Evolutionary conservation across 2,113 vertebrate species (phyloP).

Genomic region (Pachycephala philippinensis): DNA sequence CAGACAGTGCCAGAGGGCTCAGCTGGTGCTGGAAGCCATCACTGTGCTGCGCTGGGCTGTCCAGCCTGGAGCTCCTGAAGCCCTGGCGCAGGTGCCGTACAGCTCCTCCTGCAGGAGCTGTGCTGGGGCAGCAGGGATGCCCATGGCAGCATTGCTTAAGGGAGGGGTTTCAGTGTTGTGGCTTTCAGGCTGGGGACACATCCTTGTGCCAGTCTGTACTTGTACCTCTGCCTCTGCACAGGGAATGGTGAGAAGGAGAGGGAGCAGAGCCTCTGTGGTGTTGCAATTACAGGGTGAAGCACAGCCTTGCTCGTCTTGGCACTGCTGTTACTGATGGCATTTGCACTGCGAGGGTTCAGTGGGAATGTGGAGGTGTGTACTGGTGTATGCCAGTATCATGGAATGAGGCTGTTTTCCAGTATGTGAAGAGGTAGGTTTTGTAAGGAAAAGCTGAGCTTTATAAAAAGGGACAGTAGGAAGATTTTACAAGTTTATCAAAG

Average conservation of each 20-base stretch:
- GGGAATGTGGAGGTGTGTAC: neutral
- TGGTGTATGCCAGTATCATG: fast-evolving
- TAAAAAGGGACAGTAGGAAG: neutral
- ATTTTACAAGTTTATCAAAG: neutral
- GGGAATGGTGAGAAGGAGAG: neutral
- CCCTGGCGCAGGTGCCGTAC: fast-evolving
- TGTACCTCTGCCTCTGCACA: fast-evolving
- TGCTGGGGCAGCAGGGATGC: neutral
- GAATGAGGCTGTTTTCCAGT: neutral
- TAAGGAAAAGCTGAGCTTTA: neutral
- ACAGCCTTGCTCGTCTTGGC: neutral
- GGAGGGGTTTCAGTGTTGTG: neutral
- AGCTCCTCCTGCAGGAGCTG: neutral
- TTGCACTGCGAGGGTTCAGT: neutral
- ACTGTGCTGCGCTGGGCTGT: neutral
- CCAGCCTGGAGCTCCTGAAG: neutral
- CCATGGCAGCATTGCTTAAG: neutral
- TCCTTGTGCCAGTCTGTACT: neutral
- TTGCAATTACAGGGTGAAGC: neutral
- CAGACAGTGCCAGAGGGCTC: neutral
- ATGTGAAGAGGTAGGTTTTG: neutral
- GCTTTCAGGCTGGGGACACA: neutral
- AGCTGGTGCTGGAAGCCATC: neutral
- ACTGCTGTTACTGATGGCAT: neutral
- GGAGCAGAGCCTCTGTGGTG: neutral